phyloP scores from a whole-genome alignment of 2,113 vertebrate genomes.

The Zosterops borbonicus region DNA sequence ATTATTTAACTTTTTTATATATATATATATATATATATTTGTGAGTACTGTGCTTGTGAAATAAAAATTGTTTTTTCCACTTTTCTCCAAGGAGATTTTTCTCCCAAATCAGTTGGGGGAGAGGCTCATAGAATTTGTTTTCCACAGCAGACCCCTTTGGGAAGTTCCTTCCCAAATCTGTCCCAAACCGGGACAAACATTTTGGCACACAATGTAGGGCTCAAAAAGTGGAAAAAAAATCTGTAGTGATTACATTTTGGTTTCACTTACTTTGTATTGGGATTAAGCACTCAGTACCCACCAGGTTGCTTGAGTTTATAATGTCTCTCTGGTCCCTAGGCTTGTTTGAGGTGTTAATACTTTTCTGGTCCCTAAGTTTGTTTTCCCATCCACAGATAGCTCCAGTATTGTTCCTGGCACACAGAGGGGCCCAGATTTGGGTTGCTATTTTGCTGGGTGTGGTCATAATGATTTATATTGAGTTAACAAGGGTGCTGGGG shows the following conservation, averaged over 20 bases:
- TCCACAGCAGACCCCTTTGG: background rate
- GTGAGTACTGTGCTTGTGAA: background rate
- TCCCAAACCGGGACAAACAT: background rate
- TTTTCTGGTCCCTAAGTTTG: background rate
- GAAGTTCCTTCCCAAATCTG: background rate
- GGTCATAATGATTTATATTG: background rate
- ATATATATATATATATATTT: background rate
- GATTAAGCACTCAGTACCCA: background rate
- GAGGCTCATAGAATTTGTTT: background rate
- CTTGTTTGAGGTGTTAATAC: too few species aligned
- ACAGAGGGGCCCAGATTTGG: accelerated
- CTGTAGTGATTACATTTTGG: background rate
- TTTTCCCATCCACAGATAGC: background rate
- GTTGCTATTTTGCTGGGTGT: background rate
- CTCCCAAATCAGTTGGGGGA: accelerated
- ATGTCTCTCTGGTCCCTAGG: background rate
- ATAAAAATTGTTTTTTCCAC: background rate
- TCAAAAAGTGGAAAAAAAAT: background rate
- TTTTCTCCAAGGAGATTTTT: background rate
- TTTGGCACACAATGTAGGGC: accelerated
- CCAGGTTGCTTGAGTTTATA: background rate
- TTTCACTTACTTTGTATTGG: background rate
- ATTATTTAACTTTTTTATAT: background rate
- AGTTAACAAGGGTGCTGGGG: background rate
- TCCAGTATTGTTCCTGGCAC: background rate